Conservation (phyloP, 2,888 invertebrate species). For the Tiliacea aurago region DNA sequence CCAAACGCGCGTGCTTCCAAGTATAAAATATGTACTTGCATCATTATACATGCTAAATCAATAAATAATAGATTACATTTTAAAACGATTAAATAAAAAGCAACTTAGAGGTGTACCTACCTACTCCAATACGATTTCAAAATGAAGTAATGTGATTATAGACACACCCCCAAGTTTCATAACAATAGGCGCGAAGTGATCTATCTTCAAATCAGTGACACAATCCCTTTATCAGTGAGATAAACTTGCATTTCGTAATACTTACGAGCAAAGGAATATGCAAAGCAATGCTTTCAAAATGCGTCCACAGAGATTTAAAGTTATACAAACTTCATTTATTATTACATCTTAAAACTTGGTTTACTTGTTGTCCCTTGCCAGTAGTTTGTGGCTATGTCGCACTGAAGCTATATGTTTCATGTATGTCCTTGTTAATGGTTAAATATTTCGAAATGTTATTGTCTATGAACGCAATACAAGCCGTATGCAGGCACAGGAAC, state of each 20-base stretch:
- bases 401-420: constrained; percentile 19
- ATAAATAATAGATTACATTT: too few species aligned
- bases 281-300: constrained; percentile 28
- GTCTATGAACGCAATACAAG: too few species aligned
- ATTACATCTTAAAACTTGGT: constrained; percentile 38
- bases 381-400: constrained; percentile 22
- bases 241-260: constrained; percentile 53
- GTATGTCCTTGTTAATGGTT: not conserved
- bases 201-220: constrained; percentile 53
- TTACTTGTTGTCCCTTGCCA: constrained; percentile 20
- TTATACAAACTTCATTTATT: constrained; percentile 43
- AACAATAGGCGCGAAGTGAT: constrained; percentile 33
- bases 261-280: constrained; percentile 9
- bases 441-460: not conserved
- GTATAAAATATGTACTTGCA: not conserved
- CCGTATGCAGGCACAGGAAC: not conserved
- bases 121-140: constrained; percentile 21
- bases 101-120: too few species aligned
- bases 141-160: constrained; percentile 7
- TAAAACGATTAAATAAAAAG: too few species aligned
- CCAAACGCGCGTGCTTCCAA: not conserved
- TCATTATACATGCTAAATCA: not conserved
- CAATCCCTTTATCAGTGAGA: constrained; percentile 60
- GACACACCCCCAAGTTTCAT: constrained; percentile 57
- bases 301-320: constrained; percentile 31